These are phyloP conservation scores for Tamandua tetradactyla DNA, from an alignment of 2,797 vertebrate species.

Conservation along the genomic window DNA sequence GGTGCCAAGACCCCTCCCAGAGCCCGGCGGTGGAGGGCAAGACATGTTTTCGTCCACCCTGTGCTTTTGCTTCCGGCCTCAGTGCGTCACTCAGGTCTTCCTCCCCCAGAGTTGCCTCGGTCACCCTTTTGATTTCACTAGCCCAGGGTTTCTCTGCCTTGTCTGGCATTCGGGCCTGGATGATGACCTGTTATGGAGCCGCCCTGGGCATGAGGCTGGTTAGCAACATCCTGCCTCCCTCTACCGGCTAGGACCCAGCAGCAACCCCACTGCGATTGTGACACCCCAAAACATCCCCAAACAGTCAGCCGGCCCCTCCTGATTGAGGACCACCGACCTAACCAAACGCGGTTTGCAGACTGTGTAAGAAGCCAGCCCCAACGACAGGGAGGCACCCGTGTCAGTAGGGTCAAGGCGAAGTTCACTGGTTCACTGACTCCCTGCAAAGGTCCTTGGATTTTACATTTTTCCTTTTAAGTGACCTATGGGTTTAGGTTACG, in stretches of 20 bases:
- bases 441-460: neutral
- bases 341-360: neutral
- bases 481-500: neutral
- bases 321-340: neutral
- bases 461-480: neutral
- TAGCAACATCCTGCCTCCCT: neutral
- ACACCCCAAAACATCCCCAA: neutral
- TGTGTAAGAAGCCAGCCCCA: no score
- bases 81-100: no score
- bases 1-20: neutral
- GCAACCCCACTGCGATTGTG: no score
- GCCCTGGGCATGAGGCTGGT: rapidly evolving
- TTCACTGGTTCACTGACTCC: neutral
- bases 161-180: neutral
- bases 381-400: neutral
- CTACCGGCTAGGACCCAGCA: neutral
- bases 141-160: rapidly evolving
- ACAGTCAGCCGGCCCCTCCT: neutral
- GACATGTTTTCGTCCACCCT: rapidly evolving
- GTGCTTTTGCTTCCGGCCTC: neutral
- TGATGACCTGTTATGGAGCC: rapidly evolving
- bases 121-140: neutral
- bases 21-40: neutral
- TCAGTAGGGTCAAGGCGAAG: no score
- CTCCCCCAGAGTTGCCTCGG: neutral